A percentile compares a stretch with the other conserved stretches of the same genome.
Conservation (phyloP, 2,797 vertebrate genomes). For the Artibeus jamaicensis region DNA sequence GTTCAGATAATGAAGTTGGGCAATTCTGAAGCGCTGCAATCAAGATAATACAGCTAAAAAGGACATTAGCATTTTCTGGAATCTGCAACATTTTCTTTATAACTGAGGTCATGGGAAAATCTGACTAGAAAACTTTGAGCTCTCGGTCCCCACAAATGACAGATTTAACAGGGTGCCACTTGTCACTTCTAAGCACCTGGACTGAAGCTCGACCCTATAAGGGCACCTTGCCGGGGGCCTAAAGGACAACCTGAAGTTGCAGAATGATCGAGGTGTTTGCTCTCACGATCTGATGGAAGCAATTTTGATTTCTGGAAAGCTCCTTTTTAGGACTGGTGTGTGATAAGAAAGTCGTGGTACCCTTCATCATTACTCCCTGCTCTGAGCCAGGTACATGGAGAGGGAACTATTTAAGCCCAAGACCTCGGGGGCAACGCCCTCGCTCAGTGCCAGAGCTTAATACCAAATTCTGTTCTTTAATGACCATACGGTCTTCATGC, state of each 20-base stretch:
- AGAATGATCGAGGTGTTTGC: background rate
- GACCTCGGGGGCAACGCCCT: background rate
- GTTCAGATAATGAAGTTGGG: constrained; percentile 76
- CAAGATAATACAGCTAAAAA: constrained; percentile 76
- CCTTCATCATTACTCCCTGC: background rate
- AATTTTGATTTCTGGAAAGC: background rate
- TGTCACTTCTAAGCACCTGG: constrained; percentile 19
- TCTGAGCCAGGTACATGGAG: background rate
- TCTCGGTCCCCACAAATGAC: background rate
- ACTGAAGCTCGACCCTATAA: background rate
- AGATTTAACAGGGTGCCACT: constrained; percentile 27
- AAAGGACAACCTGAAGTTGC: background rate
- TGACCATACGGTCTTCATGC: background rate
- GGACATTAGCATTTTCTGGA: constrained; percentile 78
- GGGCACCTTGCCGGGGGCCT: background rate
- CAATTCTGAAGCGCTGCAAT: constrained; percentile 79
- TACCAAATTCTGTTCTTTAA: constrained; percentile 25
- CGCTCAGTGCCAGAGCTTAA: background rate
- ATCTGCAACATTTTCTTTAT: constrained; percentile 80
- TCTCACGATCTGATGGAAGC: background rate
- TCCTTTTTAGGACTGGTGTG: background rate
- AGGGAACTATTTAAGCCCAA: background rate
- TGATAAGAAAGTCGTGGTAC: background rate
- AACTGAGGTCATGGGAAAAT: constrained; percentile 73
- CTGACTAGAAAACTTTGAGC: constrained; percentile 60